These are phyloP conservation scores for Corythornis vintsioides DNA, from an alignment of 2,113 vertebrate species.

Conservation along the genomic window DNA sequence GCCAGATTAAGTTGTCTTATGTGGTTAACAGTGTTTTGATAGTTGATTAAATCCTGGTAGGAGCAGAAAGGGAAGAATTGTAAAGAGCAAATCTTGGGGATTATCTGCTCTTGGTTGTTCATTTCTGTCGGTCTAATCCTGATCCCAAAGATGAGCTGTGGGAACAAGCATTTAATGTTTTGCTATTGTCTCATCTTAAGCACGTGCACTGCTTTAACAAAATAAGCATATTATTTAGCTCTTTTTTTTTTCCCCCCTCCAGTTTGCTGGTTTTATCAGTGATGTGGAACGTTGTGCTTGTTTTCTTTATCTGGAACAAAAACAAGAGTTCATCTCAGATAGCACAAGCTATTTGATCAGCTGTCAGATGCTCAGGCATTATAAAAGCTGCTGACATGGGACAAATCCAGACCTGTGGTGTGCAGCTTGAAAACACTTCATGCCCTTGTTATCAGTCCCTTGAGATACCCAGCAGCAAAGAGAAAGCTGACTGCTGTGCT, in stretches of 20 bases:
- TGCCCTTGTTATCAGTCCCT: background rate
- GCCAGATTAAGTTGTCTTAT: constrained; percentile 45
- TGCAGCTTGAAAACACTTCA: constrained; percentile 12
- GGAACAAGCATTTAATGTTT: background rate
- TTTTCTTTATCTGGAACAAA: constrained; percentile 25
- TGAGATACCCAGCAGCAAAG: background rate
- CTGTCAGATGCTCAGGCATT: background rate
- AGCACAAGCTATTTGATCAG: constrained; percentile 29
- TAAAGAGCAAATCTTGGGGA: background rate
- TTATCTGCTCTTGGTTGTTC: constrained; percentile 9
- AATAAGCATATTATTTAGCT: background rate
- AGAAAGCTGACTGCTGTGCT: background rate
- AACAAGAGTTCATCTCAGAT: constrained; percentile 5
- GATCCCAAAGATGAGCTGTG: background rate
- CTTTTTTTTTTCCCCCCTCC: background rate
- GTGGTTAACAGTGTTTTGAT: constrained; percentile 36
- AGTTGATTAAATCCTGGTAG: constrained; percentile 27
- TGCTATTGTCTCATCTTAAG: background rate
- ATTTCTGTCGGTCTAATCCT: background rate
- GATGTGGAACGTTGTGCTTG: background rate
- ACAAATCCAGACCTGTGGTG: constrained; percentile 14
- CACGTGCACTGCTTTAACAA: background rate
- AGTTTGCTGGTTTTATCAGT: constrained; percentile 3
- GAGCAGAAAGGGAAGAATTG: background rate
- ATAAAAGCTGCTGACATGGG: constrained; percentile 10